These are phyloP conservation scores for Caenorhabditis japonica DNA, from an alignment of 2,888 invertebrate species.

Conservation along the genomic window DNA sequence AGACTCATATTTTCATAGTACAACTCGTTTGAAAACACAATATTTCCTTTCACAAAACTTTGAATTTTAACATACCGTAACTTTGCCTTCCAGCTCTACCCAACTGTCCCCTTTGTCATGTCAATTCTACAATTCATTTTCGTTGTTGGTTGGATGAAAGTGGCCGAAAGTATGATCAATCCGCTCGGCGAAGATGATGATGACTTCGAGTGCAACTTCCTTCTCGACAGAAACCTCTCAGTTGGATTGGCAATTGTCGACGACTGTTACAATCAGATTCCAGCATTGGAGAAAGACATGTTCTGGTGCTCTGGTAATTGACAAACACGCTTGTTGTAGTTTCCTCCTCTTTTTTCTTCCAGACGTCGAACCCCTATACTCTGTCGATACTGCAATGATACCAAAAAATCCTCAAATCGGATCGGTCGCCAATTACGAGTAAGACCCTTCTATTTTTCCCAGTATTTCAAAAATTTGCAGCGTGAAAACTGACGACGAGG, in stretches of 20 bases:
- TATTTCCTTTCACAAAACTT: too few relatives aligned
- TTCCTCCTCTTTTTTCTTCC: slow-evolving; percentile 2
- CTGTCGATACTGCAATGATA: slow-evolving; percentile 63
- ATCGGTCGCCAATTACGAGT: slow-evolving; percentile 63
- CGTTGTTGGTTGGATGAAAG: slow-evolving; percentile 75
- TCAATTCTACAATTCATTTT: slow-evolving; percentile 72
- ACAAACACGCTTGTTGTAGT: not conserved
- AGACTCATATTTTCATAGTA: too few relatives aligned
- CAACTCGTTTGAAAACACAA: too few relatives aligned
- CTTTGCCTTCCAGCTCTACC: slow-evolving; percentile 56
- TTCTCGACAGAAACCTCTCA: slow-evolving; percentile 63
- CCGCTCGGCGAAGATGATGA: slow-evolving; percentile 74
- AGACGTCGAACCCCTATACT: slow-evolving; percentile 61
- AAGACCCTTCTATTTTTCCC: too few relatives aligned
- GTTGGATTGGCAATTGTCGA: slow-evolving; percentile 65
- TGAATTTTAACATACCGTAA: not conserved
- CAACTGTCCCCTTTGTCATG: slow-evolving; percentile 71
- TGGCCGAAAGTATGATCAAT: slow-evolving; percentile 73
- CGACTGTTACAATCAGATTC: slow-evolving; percentile 61
- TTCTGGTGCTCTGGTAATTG: slow-evolving; percentile 61
- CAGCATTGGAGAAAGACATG: slow-evolving; percentile 56
- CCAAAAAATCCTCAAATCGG: slow-evolving; percentile 66
- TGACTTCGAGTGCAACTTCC: slow-evolving; percentile 70
- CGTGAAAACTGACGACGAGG: slow-evolving; percentile 46
- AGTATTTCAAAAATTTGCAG: too few relatives aligned